These are phyloP conservation scores for Donacobius atricapilla DNA, from an alignment of 2,113 vertebrate species.

Conservation along the genomic window DNA sequence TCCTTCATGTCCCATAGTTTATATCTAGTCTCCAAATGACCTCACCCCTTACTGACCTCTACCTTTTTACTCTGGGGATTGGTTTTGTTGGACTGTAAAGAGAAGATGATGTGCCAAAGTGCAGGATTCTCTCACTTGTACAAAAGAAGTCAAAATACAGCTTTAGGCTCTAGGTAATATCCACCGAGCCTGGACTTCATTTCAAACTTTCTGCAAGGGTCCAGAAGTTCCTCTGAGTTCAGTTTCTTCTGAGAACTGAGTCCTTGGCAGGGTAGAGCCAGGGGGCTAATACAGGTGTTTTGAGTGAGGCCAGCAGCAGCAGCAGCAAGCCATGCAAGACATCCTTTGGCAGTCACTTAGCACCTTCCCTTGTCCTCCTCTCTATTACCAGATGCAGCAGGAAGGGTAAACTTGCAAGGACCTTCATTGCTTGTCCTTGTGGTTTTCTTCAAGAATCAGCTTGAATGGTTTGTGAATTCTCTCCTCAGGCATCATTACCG, in stretches of 20 bases:
- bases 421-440: not conserved
- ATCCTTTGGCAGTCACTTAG: not conserved
- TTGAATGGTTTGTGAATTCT: not conserved
- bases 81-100: not conserved
- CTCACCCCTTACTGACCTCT: not conserved
- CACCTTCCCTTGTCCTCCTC: not conserved
- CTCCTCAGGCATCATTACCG: slow-evolving; percentile 79
- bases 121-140: not conserved
- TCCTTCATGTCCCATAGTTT: not conserved
- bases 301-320: not conserved
- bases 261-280: not conserved
- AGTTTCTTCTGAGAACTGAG: not conserved
- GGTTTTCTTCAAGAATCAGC: not conserved
- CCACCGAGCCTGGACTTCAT: not conserved
- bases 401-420: not conserved
- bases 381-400: not conserved
- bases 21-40: not conserved
- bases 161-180: not conserved
- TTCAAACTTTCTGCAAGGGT: not conserved
- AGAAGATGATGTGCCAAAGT: not conserved
- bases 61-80: not conserved
- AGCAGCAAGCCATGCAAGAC: not conserved
- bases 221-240: not conserved
- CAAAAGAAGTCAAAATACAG: not conserved
- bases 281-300: not conserved